Evolutionary conservation across 1,140 invertebrate species (phyloP).

Genomic region (Drosophila aff.): DNA sequence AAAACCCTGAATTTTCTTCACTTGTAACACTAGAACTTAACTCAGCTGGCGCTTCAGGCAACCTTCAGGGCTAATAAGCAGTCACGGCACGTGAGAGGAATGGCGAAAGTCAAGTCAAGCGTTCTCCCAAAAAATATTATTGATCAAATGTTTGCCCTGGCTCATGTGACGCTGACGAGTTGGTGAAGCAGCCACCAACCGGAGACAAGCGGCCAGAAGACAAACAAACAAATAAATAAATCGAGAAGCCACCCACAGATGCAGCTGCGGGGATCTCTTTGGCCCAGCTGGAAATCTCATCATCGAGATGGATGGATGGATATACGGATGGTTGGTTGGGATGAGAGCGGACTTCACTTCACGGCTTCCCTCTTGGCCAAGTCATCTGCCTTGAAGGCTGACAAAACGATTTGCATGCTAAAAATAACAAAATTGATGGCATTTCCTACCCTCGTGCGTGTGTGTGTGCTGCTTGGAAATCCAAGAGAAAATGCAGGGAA

Average conservation of each 20-base stretch:
- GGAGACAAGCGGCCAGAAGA: conserved; percentile 33
- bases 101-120: conserved; percentile 29
- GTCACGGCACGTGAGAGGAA: conserved; percentile 69
- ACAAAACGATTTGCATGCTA: conserved; percentile 79
- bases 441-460: conserved; percentile 53
- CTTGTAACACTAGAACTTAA: conserved; percentile 20
- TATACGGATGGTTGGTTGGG: not conserved
- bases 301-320: conserved; percentile 2
- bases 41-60: conserved; percentile 36
- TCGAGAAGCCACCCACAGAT: conserved; percentile 2
- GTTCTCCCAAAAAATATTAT: conserved; percentile 55
- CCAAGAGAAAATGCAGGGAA: conserved; percentile 21
- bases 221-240: conserved; percentile 67
- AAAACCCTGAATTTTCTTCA: not conserved
- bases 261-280: conserved; percentile 16
- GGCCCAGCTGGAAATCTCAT: conserved; percentile 35
- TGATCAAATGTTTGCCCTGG: conserved; percentile 80
- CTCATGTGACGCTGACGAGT: conserved; percentile 10
- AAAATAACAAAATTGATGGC: conserved; percentile 81
- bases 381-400: conserved; percentile 52
- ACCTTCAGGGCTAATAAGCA: conserved; percentile 79
- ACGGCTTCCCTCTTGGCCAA: conserved; percentile 3
- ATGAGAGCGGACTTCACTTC: conserved; percentile 1
- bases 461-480: conserved; percentile 11
- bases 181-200: not conserved